phyloP scores from a whole-genome alignment of 2,797 vertebrate genomes.

The Neomorphus geoffroyi region DNA sequence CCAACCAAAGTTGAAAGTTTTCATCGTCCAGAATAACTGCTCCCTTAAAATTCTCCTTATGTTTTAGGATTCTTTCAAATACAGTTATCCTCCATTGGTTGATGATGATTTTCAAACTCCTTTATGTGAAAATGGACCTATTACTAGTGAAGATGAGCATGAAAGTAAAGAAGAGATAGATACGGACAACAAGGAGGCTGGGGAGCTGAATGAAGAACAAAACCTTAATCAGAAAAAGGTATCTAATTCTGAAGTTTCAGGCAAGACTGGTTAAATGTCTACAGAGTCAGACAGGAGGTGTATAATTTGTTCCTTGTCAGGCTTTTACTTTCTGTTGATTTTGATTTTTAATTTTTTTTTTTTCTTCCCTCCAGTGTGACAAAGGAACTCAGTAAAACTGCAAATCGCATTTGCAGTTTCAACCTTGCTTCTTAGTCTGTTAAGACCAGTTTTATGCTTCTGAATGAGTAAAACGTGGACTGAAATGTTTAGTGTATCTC shows the following conservation, averaged over 20 bases:
- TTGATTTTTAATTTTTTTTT: not conserved
- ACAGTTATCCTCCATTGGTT: slow-evolving; percentile 94
- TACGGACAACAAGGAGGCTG: slow-evolving; percentile 82
- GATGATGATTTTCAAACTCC: slow-evolving; percentile 98
- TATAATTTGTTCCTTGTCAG: not conserved
- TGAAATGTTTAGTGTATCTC: not conserved
- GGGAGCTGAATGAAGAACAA: slow-evolving; percentile 86
- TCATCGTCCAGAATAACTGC: not conserved
- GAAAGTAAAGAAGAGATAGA: slow-evolving; percentile 90
- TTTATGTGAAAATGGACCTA: slow-evolving; percentile 91
- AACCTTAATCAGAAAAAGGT: slow-evolving; percentile 89
- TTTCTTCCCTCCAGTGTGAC: not conserved
- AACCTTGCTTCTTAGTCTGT: not conserved
- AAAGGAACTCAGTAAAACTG: not conserved
- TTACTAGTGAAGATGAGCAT: slow-evolving; percentile 89
- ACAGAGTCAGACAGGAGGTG: not conserved
- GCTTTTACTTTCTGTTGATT: not conserved
- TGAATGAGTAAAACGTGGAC: not conserved
- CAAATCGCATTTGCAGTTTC: not conserved
- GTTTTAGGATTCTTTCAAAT: slow-evolving; percentile 91
- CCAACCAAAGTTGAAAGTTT: too few species aligned
- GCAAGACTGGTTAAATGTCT: not conserved
- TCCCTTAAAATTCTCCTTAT: slow-evolving; percentile 13
- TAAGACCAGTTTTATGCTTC: not conserved
- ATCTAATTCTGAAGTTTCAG: slow-evolving; percentile 48